These are phyloP conservation scores for Palythoa grandiflora DNA, from an alignment of 92 coral and sea anemone genomes.

Conservation along the genomic window DNA sequence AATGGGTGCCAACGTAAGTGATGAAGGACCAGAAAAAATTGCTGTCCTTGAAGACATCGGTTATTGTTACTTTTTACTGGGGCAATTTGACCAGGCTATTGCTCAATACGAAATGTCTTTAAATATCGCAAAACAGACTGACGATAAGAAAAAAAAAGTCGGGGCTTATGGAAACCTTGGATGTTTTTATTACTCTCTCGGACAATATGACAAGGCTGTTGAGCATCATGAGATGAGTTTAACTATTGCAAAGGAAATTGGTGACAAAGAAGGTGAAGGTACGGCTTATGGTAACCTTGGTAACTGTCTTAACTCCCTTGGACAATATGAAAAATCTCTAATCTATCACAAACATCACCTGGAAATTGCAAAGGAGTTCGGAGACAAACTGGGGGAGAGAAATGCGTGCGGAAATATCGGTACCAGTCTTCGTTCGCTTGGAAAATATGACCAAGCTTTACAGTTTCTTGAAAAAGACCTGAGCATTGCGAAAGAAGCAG, in stretches of 20 bases:
- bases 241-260: not conserved
- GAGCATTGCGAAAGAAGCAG: not conserved
- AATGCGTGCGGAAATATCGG: not conserved
- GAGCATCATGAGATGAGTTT: not conserved
- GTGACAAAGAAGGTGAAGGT: not conserved
- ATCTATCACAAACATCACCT: not conserved
- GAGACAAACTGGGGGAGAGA: not conserved
- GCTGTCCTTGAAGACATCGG: not conserved
- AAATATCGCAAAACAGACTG: not conserved
- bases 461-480: not conserved
- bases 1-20: not conserved
- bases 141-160: not conserved
- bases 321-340: not conserved
- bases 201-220: not conserved
- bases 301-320: not conserved
- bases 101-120: not conserved
- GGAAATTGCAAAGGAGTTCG: not conserved
- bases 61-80: not conserved
- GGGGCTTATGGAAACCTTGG: not conserved
- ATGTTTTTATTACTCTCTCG: not conserved
- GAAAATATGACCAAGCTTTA: not conserved
- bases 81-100: not conserved
- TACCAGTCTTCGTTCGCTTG: not conserved
- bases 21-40: not conserved
- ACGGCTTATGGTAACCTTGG: not conserved